Percentiles rank a stretch among this genome's conserved stretches.
These are phyloP conservation scores for Onychomys torridus DNA, from an alignment of 2,797 vertebrate species.

Conservation along the genomic window DNA sequence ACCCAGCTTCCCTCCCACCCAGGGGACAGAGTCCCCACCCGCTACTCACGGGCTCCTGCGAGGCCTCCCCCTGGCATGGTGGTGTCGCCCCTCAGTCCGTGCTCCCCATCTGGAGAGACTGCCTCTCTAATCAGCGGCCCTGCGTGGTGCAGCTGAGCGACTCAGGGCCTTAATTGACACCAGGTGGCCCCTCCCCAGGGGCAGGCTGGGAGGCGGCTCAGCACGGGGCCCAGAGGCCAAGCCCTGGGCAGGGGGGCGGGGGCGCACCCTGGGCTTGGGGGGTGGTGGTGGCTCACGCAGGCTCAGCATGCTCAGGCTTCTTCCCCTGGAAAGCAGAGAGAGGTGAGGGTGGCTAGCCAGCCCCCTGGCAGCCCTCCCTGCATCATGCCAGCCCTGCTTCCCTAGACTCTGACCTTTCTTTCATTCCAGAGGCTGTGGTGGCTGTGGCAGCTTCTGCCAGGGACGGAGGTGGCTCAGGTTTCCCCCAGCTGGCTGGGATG, in stretches of 20 bases:
- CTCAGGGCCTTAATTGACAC: conserved; percentile 84
- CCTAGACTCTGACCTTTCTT: conserved; percentile 82
- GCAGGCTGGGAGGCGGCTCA: conserved; percentile 75
- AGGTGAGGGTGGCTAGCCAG: conserved; percentile 1
- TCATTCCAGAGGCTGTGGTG: conserved; percentile 63
- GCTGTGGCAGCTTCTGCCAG: conserved; percentile 28
- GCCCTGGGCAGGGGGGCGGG: conserved; percentile 37
- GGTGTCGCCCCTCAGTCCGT: conserved; percentile 52
- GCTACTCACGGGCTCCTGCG: conserved; percentile 70
- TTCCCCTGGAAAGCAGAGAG: not conserved
- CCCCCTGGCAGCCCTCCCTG: not conserved
- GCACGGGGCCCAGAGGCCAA: conserved; percentile 44
- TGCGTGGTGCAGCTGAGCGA: conserved; percentile 73
- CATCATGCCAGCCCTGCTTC: not conserved
- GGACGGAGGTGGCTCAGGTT: conserved; percentile 76
- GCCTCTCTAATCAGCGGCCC: conserved; percentile 82
- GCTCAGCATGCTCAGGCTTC: conserved; percentile 16
- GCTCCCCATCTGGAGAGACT: conserved; percentile 81
- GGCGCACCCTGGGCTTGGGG: conserved; percentile 20
- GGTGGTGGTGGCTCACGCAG: conserved; percentile 41
- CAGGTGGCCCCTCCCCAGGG: conserved; percentile 85
- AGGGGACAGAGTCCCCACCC: not conserved
- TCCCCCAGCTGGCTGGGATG: conserved; percentile 63
- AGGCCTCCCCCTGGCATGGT: conserved; percentile 24
- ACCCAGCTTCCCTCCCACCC: not conserved